Percentiles rank a stretch among this genome's conserved stretches.
These are phyloP conservation scores for Aplodontia rufa DNA, from an alignment of 2,113 vertebrate genomes.

Conservation along the genomic window DNA sequence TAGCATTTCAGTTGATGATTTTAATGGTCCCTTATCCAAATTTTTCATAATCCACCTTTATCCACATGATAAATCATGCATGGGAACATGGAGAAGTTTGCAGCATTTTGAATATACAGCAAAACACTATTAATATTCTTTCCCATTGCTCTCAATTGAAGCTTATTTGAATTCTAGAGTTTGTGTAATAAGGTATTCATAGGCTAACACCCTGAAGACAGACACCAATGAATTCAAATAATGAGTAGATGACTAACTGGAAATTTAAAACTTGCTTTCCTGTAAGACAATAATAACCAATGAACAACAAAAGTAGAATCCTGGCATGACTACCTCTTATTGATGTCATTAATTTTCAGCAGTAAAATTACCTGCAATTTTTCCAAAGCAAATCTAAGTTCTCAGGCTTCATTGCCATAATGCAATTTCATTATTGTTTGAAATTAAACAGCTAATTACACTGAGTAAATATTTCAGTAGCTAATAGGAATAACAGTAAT, in stretches of 20 bases:
- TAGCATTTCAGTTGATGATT: neutral
- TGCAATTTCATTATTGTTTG: neutral
- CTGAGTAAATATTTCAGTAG: neutral
- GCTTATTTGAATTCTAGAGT: constrained; percentile 36
- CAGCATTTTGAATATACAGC: neutral
- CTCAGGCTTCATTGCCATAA: neutral
- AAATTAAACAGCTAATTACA: neutral
- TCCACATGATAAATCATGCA: neutral
- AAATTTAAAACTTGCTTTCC: constrained; percentile 15
- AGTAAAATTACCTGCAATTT: neutral
- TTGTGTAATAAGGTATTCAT: neutral
- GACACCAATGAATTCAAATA: neutral
- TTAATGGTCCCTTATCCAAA: neutral
- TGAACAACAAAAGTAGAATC: neutral
- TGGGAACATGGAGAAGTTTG: neutral
- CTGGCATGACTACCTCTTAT: neutral
- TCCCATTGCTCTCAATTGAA: neutral
- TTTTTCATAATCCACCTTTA: neutral
- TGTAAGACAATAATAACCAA: neutral
- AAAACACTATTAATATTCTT: neutral
- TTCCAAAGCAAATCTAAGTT: neutral
- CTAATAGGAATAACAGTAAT: neutral
- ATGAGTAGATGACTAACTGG: neutral
- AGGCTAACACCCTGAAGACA: neutral
- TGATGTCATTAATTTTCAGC: neutral